Conservation (phyloP, 2,797 vertebrate species). For the Myotis pilosus region DNA sequence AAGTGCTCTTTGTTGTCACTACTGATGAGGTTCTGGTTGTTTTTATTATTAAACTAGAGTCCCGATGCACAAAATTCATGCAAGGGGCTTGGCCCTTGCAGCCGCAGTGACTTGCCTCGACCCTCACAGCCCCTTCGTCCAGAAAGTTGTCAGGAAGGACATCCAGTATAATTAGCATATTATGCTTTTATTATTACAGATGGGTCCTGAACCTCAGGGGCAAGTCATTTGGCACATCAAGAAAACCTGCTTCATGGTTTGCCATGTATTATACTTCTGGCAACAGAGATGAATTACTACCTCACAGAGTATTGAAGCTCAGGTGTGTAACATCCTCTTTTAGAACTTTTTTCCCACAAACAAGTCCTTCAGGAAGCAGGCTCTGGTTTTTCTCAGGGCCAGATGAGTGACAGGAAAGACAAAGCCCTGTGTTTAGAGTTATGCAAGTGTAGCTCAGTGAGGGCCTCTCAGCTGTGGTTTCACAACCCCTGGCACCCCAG, state of each 20-base stretch:
- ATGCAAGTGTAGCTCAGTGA: not conserved
- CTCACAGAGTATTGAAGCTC: not conserved
- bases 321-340: not conserved
- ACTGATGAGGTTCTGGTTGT: not conserved
- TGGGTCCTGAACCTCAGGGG: not conserved
- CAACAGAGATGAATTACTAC: not conserved
- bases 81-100: no score
- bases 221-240: not conserved
- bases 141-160: no score
- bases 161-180: no score
- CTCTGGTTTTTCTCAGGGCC: not conserved
- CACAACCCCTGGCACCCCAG: not conserved
- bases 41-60: not conserved
- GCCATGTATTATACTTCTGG: not conserved
- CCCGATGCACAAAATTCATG: no score
- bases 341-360: not conserved
- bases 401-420: conserved; percentile 50
- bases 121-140: no score
- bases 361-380: conserved; percentile 50
- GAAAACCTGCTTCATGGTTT: not conserved
- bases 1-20: not conserved
- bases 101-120: no score
- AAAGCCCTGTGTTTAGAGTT: conserved; percentile 43
- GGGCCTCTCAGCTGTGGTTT: conserved; percentile 1
- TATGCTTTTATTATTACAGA: not conserved